Conservation (phyloP, 2,888 invertebrate species). For the Spisula subtruncata region DNA sequence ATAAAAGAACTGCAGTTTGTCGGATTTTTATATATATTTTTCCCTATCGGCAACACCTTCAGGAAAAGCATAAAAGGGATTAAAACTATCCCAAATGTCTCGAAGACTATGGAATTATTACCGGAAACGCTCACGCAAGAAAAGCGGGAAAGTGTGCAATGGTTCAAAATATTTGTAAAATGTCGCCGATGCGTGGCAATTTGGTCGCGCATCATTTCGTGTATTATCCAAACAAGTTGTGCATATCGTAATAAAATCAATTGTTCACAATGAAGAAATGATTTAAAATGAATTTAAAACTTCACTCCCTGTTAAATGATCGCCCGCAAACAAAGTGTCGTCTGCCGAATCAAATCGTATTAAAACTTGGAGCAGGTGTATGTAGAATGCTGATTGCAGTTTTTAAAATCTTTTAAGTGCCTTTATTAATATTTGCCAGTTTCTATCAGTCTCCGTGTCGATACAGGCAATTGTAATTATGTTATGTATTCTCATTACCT, state of each 20-base stretch:
- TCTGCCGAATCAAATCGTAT: neutral
- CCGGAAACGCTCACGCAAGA: too few relatives aligned
- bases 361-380: conserved; percentile 38
- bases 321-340: neutral
- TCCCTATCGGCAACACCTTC: too few relatives aligned
- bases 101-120: too few relatives aligned
- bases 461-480: conserved; percentile 52
- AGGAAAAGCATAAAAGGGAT: too few relatives aligned
- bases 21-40: too few relatives aligned
- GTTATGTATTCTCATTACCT: conserved; percentile 55
- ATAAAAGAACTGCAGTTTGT: too few relatives aligned
- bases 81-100: too few relatives aligned
- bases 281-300: neutral
- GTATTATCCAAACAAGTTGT: neutral
- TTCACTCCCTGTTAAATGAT: neutral
- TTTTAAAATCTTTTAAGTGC: conserved; percentile 28
- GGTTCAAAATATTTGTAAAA: too few relatives aligned
- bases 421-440: conserved; percentile 46
- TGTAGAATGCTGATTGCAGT: neutral
- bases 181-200: too few relatives aligned
- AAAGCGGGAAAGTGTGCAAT: too few relatives aligned
- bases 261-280: neutral
- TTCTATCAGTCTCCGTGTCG: conserved; percentile 58
- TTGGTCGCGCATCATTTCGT: neutral
- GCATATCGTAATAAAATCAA: neutral